These are phyloP conservation scores for Oreochromis mossambicus DNA, from an alignment of 2,797 vertebrate genomes.

Conservation along the genomic window DNA sequence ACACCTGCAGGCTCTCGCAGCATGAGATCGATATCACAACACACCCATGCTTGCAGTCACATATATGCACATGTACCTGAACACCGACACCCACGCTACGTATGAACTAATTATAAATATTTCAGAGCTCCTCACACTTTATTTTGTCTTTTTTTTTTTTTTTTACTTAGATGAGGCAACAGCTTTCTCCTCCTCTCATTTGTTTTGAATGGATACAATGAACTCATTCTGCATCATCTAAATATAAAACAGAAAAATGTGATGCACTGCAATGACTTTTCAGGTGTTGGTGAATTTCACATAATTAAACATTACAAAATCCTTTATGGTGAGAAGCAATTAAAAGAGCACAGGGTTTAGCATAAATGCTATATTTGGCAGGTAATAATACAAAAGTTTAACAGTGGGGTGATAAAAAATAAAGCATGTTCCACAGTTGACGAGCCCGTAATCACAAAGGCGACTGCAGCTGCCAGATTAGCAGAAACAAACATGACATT, in stretches of 20 bases:
- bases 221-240: background rate
- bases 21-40: background rate
- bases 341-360: background rate
- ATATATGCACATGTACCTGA: background rate
- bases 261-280: background rate
- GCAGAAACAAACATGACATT: background rate
- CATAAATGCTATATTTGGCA: background rate
- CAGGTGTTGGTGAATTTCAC: background rate
- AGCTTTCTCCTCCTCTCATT: background rate
- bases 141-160: background rate
- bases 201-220: background rate
- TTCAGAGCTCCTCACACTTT: background rate
- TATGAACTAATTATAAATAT: fast-evolving
- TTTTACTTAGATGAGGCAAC: background rate
- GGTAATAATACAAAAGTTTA: background rate
- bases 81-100: background rate
- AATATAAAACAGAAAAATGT: background rate
- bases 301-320: background rate
- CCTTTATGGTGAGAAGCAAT: background rate
- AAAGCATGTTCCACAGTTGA: background rate
- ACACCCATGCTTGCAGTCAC: background rate
- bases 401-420: background rate
- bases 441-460: background rate
- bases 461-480: background rate
- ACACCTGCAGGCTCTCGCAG: slow-evolving; percentile 8